Evolutionary conservation across 2,797 vertebrate genomes (phyloP).

Genomic region (Potorous gilbertii): DNA sequence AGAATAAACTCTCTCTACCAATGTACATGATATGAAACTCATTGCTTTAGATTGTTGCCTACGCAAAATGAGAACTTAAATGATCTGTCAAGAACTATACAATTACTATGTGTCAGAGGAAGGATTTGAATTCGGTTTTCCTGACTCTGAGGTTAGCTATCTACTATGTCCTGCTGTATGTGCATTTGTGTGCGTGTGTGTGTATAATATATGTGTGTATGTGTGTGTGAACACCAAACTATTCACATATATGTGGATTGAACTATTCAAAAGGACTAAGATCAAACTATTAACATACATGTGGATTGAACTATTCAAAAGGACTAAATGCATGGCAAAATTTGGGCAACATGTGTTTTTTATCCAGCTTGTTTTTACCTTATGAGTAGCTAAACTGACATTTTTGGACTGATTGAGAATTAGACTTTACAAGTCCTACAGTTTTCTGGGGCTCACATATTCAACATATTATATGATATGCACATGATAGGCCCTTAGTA

Average conservation of each 20-base stretch:
- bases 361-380: neutral
- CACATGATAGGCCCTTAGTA: neutral
- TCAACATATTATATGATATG: constrained; percentile 9
- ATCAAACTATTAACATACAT: too few species aligned
- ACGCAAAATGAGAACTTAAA: neutral
- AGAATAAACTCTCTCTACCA: neutral
- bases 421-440: neutral
- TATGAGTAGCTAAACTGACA: neutral
- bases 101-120: neutral
- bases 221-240: too few species aligned
- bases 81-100: neutral
- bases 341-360: neutral
- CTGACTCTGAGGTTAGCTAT: neutral
- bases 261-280: too few species aligned
- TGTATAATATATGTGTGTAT: too few species aligned
- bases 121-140: neutral
- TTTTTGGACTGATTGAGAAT: neutral
- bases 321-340: neutral
- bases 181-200: too few species aligned
- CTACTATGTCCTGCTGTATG: too few species aligned
- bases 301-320: neutral
- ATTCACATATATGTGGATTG: too few species aligned
- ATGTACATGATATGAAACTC: neutral
- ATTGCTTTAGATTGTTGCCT: neutral
- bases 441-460: neutral